phyloP scores from a whole-genome alignment of 1,140 invertebrate species.

The Gonioctena quinquepunctata region DNA sequence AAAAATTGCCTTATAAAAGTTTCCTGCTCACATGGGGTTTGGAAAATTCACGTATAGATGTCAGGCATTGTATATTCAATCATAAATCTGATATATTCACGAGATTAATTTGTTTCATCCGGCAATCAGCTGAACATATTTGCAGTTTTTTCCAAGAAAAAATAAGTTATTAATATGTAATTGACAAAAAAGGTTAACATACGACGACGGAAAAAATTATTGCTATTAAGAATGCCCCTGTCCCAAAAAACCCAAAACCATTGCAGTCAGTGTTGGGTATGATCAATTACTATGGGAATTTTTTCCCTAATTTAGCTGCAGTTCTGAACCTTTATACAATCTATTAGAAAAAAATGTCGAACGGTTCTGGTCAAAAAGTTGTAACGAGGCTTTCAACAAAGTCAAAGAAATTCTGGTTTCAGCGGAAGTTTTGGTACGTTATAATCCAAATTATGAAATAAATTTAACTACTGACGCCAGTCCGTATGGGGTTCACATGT shows the following conservation, averaged over 20 bases:
- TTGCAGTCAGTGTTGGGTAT: conserved; percentile 25
- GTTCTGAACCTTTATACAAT: conserved; percentile 20
- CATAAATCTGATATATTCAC: too few relatives aligned
- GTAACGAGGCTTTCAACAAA: not conserved
- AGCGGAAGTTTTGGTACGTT: not conserved
- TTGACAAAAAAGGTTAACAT: conserved; percentile 42
- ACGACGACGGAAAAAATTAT: conserved; percentile 31
- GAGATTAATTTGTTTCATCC: too few relatives aligned
- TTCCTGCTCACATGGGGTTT: too few relatives aligned
- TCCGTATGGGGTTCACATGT: not conserved
- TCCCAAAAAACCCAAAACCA: not conserved
- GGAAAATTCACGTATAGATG: too few relatives aligned
- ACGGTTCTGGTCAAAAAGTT: not conserved
- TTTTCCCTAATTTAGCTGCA: not conserved
- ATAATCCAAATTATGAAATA: not conserved
- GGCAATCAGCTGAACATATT: too few relatives aligned
- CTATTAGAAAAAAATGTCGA: not conserved
- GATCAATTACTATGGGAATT: not conserved
- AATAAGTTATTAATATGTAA: conserved; percentile 31
- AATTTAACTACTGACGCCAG: not conserved
- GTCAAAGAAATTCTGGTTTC: conserved; percentile 3
- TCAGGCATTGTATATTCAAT: too few relatives aligned
- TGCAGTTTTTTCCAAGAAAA: not conserved
- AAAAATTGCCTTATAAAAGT: too few relatives aligned
- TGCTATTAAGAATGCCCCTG: not conserved